phyloP scores from a whole-genome alignment of 2,113 vertebrate genomes.

The Oreotrochilus melanogaster region DNA sequence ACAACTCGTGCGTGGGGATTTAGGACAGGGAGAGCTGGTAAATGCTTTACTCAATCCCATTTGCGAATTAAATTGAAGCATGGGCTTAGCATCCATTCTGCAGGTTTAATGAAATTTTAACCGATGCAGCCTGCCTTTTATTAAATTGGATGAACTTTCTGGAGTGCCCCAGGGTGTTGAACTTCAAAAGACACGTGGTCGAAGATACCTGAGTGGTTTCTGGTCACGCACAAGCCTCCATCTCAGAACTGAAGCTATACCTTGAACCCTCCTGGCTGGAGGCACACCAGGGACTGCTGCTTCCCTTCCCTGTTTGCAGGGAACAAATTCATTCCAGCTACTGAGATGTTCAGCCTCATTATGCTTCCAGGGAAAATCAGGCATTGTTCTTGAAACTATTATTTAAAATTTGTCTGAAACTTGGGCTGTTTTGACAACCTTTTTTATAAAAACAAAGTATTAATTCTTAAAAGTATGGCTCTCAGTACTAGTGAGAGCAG shows the following conservation, averaged over 20 bases:
- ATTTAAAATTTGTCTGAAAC: neutral
- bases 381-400: neutral
- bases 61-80: constrained; percentile 30
- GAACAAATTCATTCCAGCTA: neutral
- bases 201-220: fast-evolving
- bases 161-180: neutral
- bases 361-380: neutral
- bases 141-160: neutral
- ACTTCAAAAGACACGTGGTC: neutral
- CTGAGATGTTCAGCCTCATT: neutral
- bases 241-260: no score
- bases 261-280: fast-evolving
- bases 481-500: neutral
- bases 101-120: neutral
- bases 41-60: neutral
- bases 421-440: neutral
- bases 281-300: fast-evolving
- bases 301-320: neutral
- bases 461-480: neutral
- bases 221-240: neutral
- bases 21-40: neutral
- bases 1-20: neutral
- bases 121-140: neutral
- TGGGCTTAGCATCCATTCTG: neutral
- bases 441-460: neutral